Evolutionary conservation across 2,888 invertebrate species (phyloP).

Genomic region (Empis stercorea): DNA sequence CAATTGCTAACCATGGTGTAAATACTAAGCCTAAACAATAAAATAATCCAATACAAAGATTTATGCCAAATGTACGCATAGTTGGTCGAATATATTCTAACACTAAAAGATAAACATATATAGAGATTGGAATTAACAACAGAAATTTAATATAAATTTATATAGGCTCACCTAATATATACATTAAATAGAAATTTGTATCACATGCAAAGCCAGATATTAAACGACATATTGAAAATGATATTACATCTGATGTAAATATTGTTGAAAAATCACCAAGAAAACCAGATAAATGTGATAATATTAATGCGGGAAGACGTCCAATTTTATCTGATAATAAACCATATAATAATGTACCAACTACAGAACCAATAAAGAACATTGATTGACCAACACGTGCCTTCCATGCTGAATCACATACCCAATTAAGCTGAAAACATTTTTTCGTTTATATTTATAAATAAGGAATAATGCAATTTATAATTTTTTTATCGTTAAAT

Average conservation of each 20-base stretch:
- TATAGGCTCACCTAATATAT: constrained; percentile 41
- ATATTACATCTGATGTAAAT: constrained; percentile 36
- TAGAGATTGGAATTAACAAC: background rate
- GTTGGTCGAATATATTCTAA: constrained; percentile 47
- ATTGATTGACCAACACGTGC: constrained; percentile 45
- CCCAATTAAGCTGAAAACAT: constrained; percentile 42
- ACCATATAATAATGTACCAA: constrained; percentile 45
- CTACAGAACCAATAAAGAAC: constrained; percentile 47
- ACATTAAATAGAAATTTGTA: constrained; percentile 48
- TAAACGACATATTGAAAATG: constrained; percentile 43
- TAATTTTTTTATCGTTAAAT: too few species aligned
- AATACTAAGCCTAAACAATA: constrained; percentile 43
- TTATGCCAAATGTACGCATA: constrained; percentile 45
- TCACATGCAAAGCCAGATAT: constrained; percentile 47
- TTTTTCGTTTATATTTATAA: too few species aligned
- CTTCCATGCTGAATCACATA: constrained; percentile 47
- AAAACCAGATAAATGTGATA: constrained; percentile 42
- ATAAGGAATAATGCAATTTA: too few species aligned
- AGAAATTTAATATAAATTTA: background rate
- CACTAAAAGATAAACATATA: constrained; percentile 28
- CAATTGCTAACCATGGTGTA: constrained; percentile 40
- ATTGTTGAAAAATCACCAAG: constrained; percentile 43
- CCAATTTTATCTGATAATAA: constrained; percentile 44
- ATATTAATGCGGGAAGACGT: constrained; percentile 42
- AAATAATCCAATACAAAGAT: constrained; percentile 45